Percentiles rank a stretch among this genome's conserved stretches.
phyloP scores from a whole-genome alignment of 2,113 vertebrate species.

The Pipra filicauda region DNA sequence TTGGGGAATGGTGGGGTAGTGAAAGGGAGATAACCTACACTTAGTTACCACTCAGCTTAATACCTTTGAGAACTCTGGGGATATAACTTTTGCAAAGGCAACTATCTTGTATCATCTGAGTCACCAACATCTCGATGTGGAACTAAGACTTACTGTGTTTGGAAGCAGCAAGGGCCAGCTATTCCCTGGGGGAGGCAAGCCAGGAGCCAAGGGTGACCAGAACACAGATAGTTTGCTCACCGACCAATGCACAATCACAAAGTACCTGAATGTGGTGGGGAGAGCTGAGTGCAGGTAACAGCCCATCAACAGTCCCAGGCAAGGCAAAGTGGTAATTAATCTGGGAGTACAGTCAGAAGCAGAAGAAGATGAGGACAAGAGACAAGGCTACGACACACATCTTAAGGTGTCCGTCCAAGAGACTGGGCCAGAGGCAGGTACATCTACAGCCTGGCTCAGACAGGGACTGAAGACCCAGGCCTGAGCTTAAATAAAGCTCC shows the following conservation, averaged over 20 bases:
- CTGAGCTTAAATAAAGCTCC: neutral
- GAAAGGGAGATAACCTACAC: neutral
- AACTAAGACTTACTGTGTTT: neutral
- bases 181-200: neutral
- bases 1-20: rapidly evolving
- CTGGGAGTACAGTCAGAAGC: neutral
- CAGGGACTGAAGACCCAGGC: neutral
- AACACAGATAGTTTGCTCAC: neutral
- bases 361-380: neutral
- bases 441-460: neutral
- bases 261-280: neutral
- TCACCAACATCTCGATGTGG: neutral
- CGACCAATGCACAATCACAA: neutral
- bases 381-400: neutral
- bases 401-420: neutral
- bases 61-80: neutral
- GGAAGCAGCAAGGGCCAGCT: neutral
- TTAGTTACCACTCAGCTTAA: neutral
- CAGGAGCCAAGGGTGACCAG: neutral
- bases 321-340: neutral
- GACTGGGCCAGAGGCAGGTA: neutral
- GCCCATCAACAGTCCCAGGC: neutral
- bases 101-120: neutral
- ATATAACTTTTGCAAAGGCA: neutral
- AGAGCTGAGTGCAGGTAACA: neutral